Evolutionary conservation across 2,113 vertebrate species (phyloP).

Genomic region (Anhinga rufa): DNA sequence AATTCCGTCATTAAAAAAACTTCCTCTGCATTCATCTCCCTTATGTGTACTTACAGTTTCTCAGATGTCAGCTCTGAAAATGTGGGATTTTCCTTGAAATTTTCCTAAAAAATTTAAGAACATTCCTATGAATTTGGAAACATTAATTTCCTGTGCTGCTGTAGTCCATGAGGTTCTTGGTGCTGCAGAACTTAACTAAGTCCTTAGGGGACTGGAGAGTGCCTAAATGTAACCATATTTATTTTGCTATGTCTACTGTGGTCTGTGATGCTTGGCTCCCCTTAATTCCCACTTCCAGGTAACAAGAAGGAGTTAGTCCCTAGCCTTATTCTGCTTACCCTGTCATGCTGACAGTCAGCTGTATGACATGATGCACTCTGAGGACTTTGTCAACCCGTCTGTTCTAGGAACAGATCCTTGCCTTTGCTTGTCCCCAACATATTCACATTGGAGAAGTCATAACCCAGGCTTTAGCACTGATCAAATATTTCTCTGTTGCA

Average conservation of each 20-base stretch:
- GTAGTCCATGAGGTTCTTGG: background rate
- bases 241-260: background rate
- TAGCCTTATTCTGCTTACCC: background rate
- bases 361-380: too few species aligned
- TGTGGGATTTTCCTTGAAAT: background rate
- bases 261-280: rapidly evolving
- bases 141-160: background rate
- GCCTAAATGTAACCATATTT: background rate
- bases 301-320: background rate
- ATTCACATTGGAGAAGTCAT: background rate
- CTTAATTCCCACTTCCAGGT: background rate
- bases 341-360: background rate
- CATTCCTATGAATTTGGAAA: background rate
- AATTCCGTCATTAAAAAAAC: background rate
- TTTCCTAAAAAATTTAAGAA: background rate
- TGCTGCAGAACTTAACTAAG: background rate
- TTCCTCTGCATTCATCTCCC: background rate
- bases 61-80: background rate
- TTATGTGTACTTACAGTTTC: background rate
- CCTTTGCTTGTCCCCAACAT: background rate
- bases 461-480: background rate
- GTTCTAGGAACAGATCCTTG: background rate
- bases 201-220: background rate
- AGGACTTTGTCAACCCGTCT: background rate
- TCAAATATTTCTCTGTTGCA: background rate